Evolutionary conservation across 2,888 invertebrate genomes (phyloP).

Genomic region (Nysson spinosus): DNA sequence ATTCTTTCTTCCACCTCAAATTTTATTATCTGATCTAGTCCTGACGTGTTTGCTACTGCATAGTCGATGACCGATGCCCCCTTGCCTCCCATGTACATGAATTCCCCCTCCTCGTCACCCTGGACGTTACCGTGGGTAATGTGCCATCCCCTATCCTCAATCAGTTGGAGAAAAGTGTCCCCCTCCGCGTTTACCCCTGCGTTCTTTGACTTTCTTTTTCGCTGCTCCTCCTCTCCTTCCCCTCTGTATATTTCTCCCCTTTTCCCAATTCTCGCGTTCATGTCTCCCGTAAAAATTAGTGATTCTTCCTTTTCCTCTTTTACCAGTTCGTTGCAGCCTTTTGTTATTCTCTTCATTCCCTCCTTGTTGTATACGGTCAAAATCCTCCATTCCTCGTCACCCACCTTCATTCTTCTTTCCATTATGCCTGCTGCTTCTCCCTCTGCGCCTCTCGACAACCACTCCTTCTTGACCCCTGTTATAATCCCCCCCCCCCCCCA

Average conservation of each 20-base stretch:
- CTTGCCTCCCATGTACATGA: neutral
- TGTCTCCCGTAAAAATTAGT: neutral
- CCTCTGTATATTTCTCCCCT: neutral
- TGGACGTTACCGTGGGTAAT: slow-evolving; percentile 1
- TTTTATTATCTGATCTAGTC: slow-evolving; percentile 4
- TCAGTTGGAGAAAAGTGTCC: neutral
- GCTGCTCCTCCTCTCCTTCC: neutral
- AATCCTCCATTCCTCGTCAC: neutral
- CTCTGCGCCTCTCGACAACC: neutral
- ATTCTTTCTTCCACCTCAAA: slow-evolving; percentile 15
- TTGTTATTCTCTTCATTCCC: neutral
- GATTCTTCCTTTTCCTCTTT: neutral
- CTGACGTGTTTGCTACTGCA: slow-evolving; percentile 3
- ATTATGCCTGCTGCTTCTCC: neutral
- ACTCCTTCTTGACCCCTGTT: neutral
- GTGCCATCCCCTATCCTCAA: neutral
- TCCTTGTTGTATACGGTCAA: neutral
- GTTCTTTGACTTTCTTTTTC: neutral
- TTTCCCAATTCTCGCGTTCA: slow-evolving; percentile 1
- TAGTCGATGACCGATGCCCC: slow-evolving; percentile 33
- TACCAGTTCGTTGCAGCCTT: neutral
- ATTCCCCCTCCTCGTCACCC: slow-evolving; percentile 1
- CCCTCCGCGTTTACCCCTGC: neutral
- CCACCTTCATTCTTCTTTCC: neutral
- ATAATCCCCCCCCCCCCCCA: neutral